Evolutionary conservation across 2,888 invertebrate genomes (phyloP), one percentile per base, ranked within the genome.

Genomic region (Unio pictorum): DNA sequence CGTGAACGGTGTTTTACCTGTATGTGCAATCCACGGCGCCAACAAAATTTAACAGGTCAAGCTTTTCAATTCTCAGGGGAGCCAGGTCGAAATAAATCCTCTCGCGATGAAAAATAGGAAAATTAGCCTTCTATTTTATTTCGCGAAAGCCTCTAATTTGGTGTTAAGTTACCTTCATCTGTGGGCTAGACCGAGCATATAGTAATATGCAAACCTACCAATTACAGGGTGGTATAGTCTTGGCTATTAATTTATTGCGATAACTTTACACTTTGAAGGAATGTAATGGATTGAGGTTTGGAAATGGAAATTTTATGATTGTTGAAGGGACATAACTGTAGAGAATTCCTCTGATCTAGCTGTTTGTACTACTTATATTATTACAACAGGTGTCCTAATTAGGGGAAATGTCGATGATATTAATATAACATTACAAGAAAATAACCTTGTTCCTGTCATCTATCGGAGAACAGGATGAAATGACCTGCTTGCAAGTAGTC

Each of bases 201-300:
- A 71, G 71, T 69, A 60, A 64, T 67, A 64, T 64, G 66, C 15
- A 63, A 64, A 56, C 71, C 71, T 61, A 62, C 30, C 73, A 69
- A 75, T 71, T 75, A 75, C 69, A 73, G 71, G 64, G 65, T 69
- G 57, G 65, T 68, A 58, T 67, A 59, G 69, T 66, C 67, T 58
- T 68, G 67, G 67, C 64, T 73, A 78, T 75, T 74, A 77, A 73
- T 77, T 77, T 71, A 73, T 74, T 66, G 68, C 69, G 71, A 67
- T 74, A 66, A 70, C 70, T 65, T 45, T 65, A 62, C 30, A 69
- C 63, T 64, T 55, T 55, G 67, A 45, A 45, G 45, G 45, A 45
- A 15, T 45, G 15, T 45, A 45, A 45, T 45, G 45, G 45, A 45
- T 15, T 45, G 45, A 45, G 45, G 3, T 45, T 45, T 11, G 45